Evolutionary conservation across 2,888 invertebrate genomes (phyloP), one percentile per base, ranked within the genome.

Genomic region (Galeruca laticollis): DNA sequence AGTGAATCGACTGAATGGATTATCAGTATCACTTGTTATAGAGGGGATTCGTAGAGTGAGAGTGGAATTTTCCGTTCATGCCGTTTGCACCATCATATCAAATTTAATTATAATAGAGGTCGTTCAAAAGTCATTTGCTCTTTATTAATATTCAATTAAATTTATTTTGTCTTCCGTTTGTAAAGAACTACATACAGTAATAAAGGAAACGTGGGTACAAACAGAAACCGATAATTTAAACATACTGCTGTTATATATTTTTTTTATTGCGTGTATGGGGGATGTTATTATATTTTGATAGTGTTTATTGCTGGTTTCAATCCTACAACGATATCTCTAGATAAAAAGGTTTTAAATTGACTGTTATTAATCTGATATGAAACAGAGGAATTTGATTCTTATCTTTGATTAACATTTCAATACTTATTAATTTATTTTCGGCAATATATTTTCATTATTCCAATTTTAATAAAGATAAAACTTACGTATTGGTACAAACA

Each of bases 261-360:
- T n/a, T n/a, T n/a, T n/a, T 26, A 26, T 26, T 26, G 26, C 4
- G 26, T 5, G 1, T 26, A 26, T 6, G 26, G 26, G 26, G 26
- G 26, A 26, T 26, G 26, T 5, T n/a, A 5, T 4, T 10, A 13
- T 40, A 2, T 40, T 40, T 40, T n/a, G 40, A 13, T 40, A 40
- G 6, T 40, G 40, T n/a, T 40, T 40, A 40, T n/a, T 40, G 40
- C 40, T 2, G 13, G 13, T 13, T 40, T n/a, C n/a, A 40, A 40
- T n/a, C n/a, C 40, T 13, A 40, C n/a, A 40, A 40, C 40, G n/a
- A 5, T 40, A 40, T n/a, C 40, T 40, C n/a, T n/a, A n/a, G 40
- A 40, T 40, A 40, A 40, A n/a, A 26, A n/a, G 40, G n/a, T 40
- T 40, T 40, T 40, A 40, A 40, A 40, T 40, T 40, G 13, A n/a